Evolutionary conservation across 2,888 invertebrate species (phyloP).

Genomic region (Drosophila lacicola): DNA sequence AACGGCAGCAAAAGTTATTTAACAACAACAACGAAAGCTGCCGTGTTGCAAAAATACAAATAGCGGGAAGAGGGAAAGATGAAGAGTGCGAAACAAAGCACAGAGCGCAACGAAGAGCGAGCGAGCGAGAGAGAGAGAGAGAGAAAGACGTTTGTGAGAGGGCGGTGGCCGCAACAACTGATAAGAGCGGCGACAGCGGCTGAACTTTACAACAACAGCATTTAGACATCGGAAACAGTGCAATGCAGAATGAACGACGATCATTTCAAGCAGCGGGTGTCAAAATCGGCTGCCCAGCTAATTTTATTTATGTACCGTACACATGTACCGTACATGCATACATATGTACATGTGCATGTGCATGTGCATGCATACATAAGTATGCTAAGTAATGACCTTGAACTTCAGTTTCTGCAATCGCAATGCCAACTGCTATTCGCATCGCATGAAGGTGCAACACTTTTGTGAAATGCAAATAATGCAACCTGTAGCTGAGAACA

Average conservation of each 20-base stretch:
- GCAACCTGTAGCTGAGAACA: conserved; percentile 11
- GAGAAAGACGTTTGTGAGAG: conserved; percentile 21
- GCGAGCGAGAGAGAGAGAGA: background rate
- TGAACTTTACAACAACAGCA: conserved; percentile 48
- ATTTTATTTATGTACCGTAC: conserved; percentile 18
- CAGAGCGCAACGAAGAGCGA: conserved; percentile 4
- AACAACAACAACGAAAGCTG: conserved; percentile 46
- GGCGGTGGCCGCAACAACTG: conserved; percentile 54
- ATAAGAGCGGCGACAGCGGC: conserved; percentile 49
- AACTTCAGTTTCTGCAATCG: conserved; percentile 61
- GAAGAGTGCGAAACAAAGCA: conserved; percentile 19
- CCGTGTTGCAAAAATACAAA: conserved; percentile 51
- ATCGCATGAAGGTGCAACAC: conserved; percentile 62
- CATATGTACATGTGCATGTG: background rate
- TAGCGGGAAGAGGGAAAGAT: conserved; percentile 2
- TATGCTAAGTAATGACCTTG: conserved; percentile 67
- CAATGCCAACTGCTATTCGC: conserved; percentile 27
- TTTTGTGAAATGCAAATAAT: conserved; percentile 31
- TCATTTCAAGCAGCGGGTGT: conserved; percentile 24
- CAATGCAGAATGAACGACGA: conserved; percentile 27
- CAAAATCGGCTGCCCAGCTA: conserved; percentile 20
- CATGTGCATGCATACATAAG: conserved; percentile 14
- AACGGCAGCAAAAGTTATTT: conserved; percentile 59
- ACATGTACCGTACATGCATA: background rate
- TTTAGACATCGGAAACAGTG: conserved; percentile 25